phyloP scores from a whole-genome alignment of 2,113 vertebrate genomes.

The Etheostoma spectabile region DNA sequence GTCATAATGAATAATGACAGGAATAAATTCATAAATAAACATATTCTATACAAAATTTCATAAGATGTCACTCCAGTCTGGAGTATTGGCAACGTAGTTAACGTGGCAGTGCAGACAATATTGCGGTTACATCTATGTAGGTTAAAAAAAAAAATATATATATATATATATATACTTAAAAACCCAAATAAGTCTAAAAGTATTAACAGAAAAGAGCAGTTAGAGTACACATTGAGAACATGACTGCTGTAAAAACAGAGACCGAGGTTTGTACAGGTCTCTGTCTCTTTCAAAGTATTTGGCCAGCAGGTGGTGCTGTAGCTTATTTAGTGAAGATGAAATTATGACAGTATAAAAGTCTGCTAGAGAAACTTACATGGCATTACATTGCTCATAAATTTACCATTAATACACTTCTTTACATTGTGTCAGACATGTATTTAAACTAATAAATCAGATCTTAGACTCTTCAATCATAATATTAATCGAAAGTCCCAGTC shows the following conservation, averaged over 20 bases:
- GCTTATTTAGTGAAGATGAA: conserved; percentile 21
- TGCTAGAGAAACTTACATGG: not conserved
- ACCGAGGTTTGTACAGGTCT: too few relatives aligned
- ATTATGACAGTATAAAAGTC: not conserved
- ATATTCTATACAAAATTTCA: too few relatives aligned
- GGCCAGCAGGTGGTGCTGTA: conserved; percentile 64
- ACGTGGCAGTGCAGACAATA: not conserved
- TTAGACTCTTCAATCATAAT: not conserved
- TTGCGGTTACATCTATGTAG: not conserved
- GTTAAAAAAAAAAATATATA: not conserved
- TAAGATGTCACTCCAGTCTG: too few relatives aligned
- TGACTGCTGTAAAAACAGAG: not conserved
- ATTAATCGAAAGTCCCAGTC: not conserved
- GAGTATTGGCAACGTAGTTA: too few relatives aligned
- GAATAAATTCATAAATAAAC: too few relatives aligned
- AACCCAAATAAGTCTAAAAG: not conserved
- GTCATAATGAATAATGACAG: too few relatives aligned
- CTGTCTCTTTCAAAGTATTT: not conserved
- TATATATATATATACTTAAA: not conserved
- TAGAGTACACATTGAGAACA: not conserved
- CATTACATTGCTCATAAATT: not conserved
- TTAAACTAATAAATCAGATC: not conserved
- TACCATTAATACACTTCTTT: not conserved
- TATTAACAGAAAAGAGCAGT: not conserved
- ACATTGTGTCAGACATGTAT: not conserved